Conservation (phyloP, 2,888 invertebrate species). For the Ptychoptera albimana region DNA sequence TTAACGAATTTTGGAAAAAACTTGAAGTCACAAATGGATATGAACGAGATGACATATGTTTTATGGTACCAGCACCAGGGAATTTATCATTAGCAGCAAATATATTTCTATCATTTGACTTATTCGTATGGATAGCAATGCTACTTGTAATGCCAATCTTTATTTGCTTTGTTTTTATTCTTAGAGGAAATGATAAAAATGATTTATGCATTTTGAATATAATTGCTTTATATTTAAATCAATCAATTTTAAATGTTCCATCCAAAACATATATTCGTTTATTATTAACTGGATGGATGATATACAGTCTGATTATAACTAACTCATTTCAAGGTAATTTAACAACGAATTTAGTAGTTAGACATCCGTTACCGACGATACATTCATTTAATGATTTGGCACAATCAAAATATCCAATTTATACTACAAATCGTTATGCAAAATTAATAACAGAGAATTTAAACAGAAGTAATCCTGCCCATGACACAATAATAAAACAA, state of each 20-base stretch:
- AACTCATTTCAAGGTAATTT: slow-evolving; percentile 26
- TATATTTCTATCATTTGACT: slow-evolving; percentile 23
- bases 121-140: slow-evolving; percentile 20
- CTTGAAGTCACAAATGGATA: slow-evolving; percentile 38
- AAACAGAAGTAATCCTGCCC: slow-evolving; percentile 20
- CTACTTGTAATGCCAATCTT: neutral
- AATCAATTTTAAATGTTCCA: slow-evolving; percentile 15
- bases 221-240: slow-evolving; percentile 13
- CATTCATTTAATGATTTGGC: slow-evolving; percentile 20
- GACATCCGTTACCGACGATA: slow-evolving; percentile 21
- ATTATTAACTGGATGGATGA: slow-evolving; percentile 22
- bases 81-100: slow-evolving; percentile 34
- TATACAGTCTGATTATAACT: slow-evolving; percentile 24
- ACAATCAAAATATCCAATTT: slow-evolving; percentile 21
- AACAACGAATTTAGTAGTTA: slow-evolving; percentile 24
- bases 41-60: slow-evolving; percentile 37
- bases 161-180: neutral
- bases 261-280: slow-evolving; percentile 14
- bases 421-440: slow-evolving; percentile 27
- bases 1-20: slow-evolving; percentile 30
- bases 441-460: slow-evolving; percentile 27
- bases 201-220: neutral
- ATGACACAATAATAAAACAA: slow-evolving; percentile 22
- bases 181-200: neutral
- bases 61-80: slow-evolving; percentile 35